A percentile compares a stretch with the other conserved stretches of the same genome.
phyloP scores from a whole-genome alignment of 2,113 vertebrate species.

The Tyrannus savana region DNA sequence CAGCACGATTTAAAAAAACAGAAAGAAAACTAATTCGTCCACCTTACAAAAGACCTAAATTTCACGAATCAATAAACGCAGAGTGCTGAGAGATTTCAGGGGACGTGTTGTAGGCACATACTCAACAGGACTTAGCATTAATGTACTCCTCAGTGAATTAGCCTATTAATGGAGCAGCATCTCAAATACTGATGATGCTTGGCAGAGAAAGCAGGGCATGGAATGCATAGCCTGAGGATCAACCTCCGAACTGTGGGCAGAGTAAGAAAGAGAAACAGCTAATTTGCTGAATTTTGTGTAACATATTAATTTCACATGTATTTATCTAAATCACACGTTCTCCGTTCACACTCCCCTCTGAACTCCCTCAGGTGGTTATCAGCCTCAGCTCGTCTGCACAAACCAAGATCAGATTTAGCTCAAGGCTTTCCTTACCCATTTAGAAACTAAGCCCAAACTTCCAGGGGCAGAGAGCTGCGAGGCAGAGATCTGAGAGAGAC shows the following conservation, averaged over 20 bases:
- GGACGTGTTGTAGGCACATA: background rate
- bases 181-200: background rate
- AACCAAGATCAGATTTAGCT: background rate
- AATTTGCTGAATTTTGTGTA: background rate
- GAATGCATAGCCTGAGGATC: background rate
- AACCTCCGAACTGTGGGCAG: background rate
- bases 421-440: background rate
- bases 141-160: background rate
- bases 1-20: background rate
- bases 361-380: background rate
- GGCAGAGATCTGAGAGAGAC: background rate
- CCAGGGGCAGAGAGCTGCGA: background rate
- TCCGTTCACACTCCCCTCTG: background rate
- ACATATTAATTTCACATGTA: rapidly evolving
- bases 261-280: background rate
- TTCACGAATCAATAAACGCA: background rate
- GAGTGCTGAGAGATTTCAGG: background rate
- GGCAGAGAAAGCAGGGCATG: background rate
- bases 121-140: background rate
- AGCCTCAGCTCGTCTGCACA: rapidly evolving
- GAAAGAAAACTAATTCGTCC: background rate
- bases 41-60: background rate
- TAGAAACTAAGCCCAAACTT: background rate
- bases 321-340: rapidly evolving
- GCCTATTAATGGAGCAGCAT: background rate